Evolutionary conservation across 92 coral and sea anemone genomes (phyloP).

Genomic region (Diadumene lineata): DNA sequence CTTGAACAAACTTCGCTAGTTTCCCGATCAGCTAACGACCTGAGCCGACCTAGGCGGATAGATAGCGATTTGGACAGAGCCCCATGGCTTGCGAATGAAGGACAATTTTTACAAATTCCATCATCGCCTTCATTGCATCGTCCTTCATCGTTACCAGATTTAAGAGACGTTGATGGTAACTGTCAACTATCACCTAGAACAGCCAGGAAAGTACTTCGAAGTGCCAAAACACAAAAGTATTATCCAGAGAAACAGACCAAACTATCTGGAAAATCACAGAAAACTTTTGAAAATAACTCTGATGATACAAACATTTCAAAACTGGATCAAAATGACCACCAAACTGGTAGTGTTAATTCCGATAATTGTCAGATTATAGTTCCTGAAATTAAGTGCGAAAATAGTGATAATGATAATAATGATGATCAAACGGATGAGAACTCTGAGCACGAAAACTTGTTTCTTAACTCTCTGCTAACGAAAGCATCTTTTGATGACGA

Average conservation of each 20-base stretch:
- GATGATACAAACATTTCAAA: neutral
- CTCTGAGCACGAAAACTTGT: constrained; percentile 34
- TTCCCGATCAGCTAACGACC: constrained; percentile 4
- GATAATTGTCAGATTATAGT: constrained; percentile 12
- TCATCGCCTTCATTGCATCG: constrained; percentile 22
- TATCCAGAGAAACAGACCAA: neutral
- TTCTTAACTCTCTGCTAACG: constrained; percentile 59
- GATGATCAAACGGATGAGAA: neutral
- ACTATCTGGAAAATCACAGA: neutral
- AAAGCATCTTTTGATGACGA: constrained; percentile 57
- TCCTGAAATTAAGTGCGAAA: neutral
- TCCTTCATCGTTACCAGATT: constrained; percentile 53
- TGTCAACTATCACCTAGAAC: neutral
- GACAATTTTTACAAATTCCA: neutral
- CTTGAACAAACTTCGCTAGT: constrained; percentile 37
- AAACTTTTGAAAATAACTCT: neutral
- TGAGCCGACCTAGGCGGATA: neutral
- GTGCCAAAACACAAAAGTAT: neutral
- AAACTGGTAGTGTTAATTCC: constrained; percentile 8
- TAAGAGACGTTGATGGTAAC: neutral
- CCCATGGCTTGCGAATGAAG: neutral
- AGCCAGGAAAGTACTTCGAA: neutral
- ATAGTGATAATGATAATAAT: constrained; percentile 13
- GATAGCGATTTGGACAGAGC: neutral
- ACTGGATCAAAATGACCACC: neutral